Conservation (phyloP, 2,797 vertebrate species). For the Aplochiton taeniatus region DNA sequence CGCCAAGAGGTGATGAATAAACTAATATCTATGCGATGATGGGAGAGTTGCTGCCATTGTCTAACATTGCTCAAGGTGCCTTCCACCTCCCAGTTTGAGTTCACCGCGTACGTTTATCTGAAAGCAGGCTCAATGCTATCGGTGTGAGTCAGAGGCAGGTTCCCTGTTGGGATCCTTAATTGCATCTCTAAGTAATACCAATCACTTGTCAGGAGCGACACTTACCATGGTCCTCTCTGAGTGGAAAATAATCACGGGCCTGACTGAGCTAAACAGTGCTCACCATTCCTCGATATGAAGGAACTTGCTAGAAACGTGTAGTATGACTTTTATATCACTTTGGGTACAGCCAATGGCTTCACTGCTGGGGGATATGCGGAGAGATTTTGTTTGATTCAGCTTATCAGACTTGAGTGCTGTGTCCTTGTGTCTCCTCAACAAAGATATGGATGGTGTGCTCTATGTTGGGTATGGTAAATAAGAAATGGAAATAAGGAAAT, state of each 20-base stretch:
- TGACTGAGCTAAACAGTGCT: conserved; percentile 56
- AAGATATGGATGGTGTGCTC: neutral
- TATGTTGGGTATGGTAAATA: neutral
- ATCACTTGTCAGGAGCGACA: conserved; percentile 53
- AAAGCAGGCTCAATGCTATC: conserved; percentile 54
- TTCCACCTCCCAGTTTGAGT: conserved; percentile 49
- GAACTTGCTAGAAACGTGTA: conserved; percentile 34
- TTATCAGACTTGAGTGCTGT: too few species aligned
- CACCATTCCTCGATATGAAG: conserved; percentile 49
- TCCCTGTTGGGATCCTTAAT: conserved; percentile 70
- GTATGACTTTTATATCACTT: conserved; percentile 28
- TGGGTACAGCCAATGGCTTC: conserved; percentile 31
- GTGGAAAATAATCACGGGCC: conserved; percentile 61
- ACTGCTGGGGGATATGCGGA: conserved; percentile 11
- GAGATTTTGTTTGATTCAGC: conserved; percentile 1
- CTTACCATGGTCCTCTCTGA: conserved; percentile 53
- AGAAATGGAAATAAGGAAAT: too few species aligned
- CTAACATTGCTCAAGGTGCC: conserved; percentile 54
- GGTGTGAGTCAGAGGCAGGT: conserved; percentile 53
- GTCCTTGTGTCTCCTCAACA: too few species aligned
- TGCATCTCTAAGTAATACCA: conserved; percentile 70
- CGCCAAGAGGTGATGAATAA: conserved; percentile 34
- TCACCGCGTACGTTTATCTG: conserved; percentile 37
- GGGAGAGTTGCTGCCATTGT: conserved; percentile 26
- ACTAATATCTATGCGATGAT: conserved; percentile 23